Base-by-base conservation (phyloP, 1,140 invertebrate species). In the Medauroidea extradentata region DNA sequence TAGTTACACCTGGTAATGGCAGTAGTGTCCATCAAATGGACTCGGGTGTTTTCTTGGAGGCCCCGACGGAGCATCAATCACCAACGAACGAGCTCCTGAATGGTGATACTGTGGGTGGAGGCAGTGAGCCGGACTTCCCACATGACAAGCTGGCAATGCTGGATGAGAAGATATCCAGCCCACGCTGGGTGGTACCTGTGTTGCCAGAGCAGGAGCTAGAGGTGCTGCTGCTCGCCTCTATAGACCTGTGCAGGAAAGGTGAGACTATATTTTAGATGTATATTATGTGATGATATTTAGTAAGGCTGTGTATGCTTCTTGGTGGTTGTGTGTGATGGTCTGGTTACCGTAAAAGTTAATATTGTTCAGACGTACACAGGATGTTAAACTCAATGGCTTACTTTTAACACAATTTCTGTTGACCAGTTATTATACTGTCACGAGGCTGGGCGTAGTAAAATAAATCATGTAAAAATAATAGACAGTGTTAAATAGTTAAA, bases 161-260 rank as follows among this genome's bases (percentile, higher is more conserved):
- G 65, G 94, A 96, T 79, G 94, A 96, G 75, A 98, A 98, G 84
- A 96, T 98, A 72, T 89, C 88, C 60, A 90, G 86, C 79, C 87
- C 94, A 61, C 83, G 94, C 69, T 98, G 96, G 96, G 93, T 98
- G 52, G 94, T 98, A 19, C 96, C 95, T 42, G 95, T 99, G 38
- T 79, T 98, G 67, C 94, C 95, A 5, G 93, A 96, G 68, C 94
- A 96, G 77, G 94, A 98, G 76, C 79, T 98, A 67, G 94, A 98
- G 79, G 86, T 91, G 67, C 81, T 98, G 50, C 77, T 98, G 50
- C 86, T 93, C 76, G 91, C 92, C 62, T 86, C 93, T 56, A 95
- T 96, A 63, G 87, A 93, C 67, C 81, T 95, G 52, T 88, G 90
- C 67, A 84, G 82, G 76, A 85, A 84, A 78, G 88, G 90, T 87